Evolutionary conservation across 64 coral and sea anemone genomes (phyloP).

Genomic region (Exaiptasia diaphana): DNA sequence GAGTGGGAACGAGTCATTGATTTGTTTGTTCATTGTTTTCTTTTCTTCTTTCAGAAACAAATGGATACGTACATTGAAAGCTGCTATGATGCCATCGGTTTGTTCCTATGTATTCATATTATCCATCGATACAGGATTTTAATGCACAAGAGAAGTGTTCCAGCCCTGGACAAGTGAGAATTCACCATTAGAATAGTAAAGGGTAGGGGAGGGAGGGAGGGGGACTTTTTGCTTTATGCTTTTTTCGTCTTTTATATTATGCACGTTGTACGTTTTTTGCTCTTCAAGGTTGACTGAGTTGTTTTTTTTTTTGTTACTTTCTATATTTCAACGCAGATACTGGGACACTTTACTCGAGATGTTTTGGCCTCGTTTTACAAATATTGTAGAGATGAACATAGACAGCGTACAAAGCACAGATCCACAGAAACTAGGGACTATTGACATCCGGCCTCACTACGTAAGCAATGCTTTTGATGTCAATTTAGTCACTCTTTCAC

Average conservation of each 20-base stretch:
- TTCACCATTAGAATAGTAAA: not conserved
- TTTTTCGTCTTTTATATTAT: not conserved
- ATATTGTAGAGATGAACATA: slow-evolving; percentile 88
- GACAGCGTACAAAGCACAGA: slow-evolving; percentile 89
- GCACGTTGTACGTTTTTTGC: no score
- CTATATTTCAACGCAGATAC: slow-evolving; percentile 40
- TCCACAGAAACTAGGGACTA: slow-evolving; percentile 84
- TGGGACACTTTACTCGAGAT: slow-evolving; percentile 96
- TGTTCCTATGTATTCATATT: slow-evolving; percentile 93
- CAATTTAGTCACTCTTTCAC: no score
- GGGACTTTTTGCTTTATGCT: not conserved
- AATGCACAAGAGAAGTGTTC: slow-evolving; percentile 93
- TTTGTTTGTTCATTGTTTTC: not conserved
- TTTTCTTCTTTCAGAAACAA: slow-evolving; percentile 68
- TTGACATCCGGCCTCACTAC: slow-evolving; percentile 95
- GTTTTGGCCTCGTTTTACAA: slow-evolving; percentile 97
- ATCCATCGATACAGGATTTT: slow-evolving; percentile 96
- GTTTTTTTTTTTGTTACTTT: not conserved
- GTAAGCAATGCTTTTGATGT: slow-evolving; percentile 32
- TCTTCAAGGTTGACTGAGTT: not conserved
- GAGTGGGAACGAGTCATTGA: no score
- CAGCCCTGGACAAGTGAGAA: slow-evolving; percentile 92
- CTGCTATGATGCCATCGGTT: slow-evolving; percentile 94
- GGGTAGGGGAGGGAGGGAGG: not conserved
- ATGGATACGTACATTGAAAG: slow-evolving; percentile 88